Evolutionary conservation across 1,140 invertebrate species (phyloP), one percentile per base, ranked within the genome.

Genomic region (Scaptomyza graminum): DNA sequence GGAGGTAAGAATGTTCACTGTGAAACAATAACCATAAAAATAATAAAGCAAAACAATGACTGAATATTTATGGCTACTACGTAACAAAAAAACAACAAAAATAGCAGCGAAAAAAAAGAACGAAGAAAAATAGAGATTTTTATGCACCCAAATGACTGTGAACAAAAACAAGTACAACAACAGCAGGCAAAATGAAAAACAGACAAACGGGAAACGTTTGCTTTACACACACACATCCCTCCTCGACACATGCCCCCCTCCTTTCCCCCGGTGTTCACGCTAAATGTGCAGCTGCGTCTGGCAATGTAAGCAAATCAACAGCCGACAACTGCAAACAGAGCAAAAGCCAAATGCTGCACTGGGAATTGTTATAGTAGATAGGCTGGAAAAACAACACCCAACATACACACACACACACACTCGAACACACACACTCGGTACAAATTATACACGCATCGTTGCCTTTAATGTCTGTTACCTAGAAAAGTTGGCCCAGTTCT

Each of bases 41-140:
- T 88, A 83, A 88, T 89, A 88, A 88, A 87, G 79, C 83, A 87
- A 88, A 87, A 88, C 83, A 87, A 87, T 88, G 79, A 70, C 79
- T 44, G 79, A 82, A 87, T 87, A 87, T 87, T 87, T 87, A 88
- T 88, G 77, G 77, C 39, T 74, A 74, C 69, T 82, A 76, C 49
- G 44, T 13, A 37, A 56, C 46, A 60, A 18, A 39, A 18, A 39
- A 7, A 59, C 25, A 44, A 25, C 41, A 50, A 49, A 15, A 49
- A 34, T 6, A 34, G 8, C 31, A 9, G 31, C 31, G 8, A 34
- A 2, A 34, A 34, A 34, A 47, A 59, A 66, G 15, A 75, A 50
- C 49, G 34, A 47, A 69, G 65, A 49, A 52, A 54, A 72, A 60
- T 60, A 31, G 54, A 73, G 69, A 84, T 74, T 74, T 66, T 81